Base-by-base conservation (phyloP, 2,797 vertebrate genomes). In the Pristis pectinata region DNA sequence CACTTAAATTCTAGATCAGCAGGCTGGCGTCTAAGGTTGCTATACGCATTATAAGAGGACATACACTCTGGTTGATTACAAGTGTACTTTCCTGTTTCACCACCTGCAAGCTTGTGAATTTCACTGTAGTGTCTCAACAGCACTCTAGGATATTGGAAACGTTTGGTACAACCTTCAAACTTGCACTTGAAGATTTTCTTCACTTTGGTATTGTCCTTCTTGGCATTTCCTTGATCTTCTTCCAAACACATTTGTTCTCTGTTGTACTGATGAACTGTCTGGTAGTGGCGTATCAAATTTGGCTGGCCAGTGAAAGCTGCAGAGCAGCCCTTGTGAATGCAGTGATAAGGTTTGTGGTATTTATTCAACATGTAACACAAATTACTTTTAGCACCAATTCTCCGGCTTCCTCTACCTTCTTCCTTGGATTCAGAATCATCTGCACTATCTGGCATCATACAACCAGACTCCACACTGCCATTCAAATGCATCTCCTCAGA, bases 311-410 rank as follows among this genome's bases (percentile, higher is more conserved):
- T 98, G 96, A 99, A 99, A 9, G 98, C 98, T 0, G 98, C 98
- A 74, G 97, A 98, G 95, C 99, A 99, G 95, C 98, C 98, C 97
- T 99, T 98, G 95, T 98, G 98, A 83, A 99, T 98, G 95, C 99
- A 99, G 95, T 98, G 98, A 97, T 98, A 99, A 59, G 98, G 98
- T 96, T 99, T 99, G 96, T 98, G 98, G 96, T 99, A 99, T 94
- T 98, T 98, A 95, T 98, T 97, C 95, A 99, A 96, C 95, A 99
- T 98, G 94, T 99, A 98, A 96, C 98, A 99, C 41, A 98, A 96
- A 95, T 99, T 99, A 95, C 98, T 97, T 97, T 98, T 99, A 95
- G 98, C 97, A 94, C 98, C 98, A 94, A 98, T 97, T 95, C 98
- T 98, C 95, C 98, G 98, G 94, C 98, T 99, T 82, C 98, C 98